Percentiles rank a stretch among this genome's conserved stretches.
Conservation (phyloP, 2,113 vertebrate genomes). For the Paedocypris sp. region DNA sequence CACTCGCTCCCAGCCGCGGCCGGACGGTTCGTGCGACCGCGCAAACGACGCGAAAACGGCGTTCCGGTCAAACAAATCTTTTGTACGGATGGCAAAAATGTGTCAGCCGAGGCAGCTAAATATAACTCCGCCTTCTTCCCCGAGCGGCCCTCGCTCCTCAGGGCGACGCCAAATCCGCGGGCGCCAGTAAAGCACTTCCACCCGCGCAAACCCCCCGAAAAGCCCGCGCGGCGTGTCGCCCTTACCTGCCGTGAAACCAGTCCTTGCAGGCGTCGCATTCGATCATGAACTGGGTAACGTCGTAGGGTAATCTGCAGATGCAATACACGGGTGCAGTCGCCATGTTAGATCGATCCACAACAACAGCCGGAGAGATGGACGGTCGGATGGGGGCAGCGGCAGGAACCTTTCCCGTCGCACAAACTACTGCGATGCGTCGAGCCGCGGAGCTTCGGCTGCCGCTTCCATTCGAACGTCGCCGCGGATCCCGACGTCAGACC, state of each 20-base stretch:
- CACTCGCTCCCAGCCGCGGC: too few relatives aligned
- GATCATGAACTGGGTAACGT: slow-evolving; percentile 97
- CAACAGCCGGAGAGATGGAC: slow-evolving; percentile 58
- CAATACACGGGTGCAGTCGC: slow-evolving; percentile 97
- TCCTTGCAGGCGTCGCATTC: slow-evolving; percentile 94
- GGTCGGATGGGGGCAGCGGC: slow-evolving; percentile 54
- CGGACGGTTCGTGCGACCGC: background rate
- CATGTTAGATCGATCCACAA: slow-evolving; percentile 85
- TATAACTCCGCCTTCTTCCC: slow-evolving; percentile 70
- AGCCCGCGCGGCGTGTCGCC: background rate
- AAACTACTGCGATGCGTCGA: slow-evolving; percentile 54
- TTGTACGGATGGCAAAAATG: slow-evolving; percentile 50
- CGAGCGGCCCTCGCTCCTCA: slow-evolving; percentile 54
- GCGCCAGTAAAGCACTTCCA: slow-evolving; percentile 44
- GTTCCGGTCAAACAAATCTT: slow-evolving; percentile 23
- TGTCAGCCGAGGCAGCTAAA: slow-evolving; percentile 45
- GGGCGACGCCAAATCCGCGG: slow-evolving; percentile 50
- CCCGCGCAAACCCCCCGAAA: slow-evolving; percentile 37
- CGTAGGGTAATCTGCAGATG: slow-evolving; percentile 96
- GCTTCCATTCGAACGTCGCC: slow-evolving; percentile 45
- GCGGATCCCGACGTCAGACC: slow-evolving; percentile 39
- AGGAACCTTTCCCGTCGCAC: slow-evolving; percentile 61
- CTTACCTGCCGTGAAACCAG: slow-evolving; percentile 97
- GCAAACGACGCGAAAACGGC: background rate
- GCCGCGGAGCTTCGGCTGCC: slow-evolving; percentile 53